Evolutionary conservation across 2,888 invertebrate species (phyloP).

Genomic region (Drosophila glabriapex): DNA sequence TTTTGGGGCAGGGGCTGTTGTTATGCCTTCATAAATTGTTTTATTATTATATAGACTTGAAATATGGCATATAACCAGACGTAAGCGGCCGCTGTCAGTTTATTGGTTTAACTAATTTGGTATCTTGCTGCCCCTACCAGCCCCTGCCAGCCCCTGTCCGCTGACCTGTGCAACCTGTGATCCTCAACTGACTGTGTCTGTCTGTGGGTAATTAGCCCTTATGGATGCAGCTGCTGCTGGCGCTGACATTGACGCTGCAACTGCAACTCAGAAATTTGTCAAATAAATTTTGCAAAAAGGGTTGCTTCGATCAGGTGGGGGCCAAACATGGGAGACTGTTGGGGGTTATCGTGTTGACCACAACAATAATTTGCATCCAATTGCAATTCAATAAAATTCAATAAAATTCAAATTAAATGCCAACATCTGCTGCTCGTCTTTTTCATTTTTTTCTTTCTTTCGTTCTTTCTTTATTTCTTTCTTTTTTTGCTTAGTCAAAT

Average conservation of each 20-base stretch:
- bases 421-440: slow-evolving; percentile 37
- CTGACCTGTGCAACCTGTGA: slow-evolving; percentile 27
- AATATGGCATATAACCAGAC: slow-evolving; percentile 58
- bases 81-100: slow-evolving; percentile 71
- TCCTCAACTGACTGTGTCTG: slow-evolving; percentile 8
- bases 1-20: slow-evolving; percentile 51
- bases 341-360: not conserved
- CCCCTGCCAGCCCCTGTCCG: slow-evolving; percentile 8
- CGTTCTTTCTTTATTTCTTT: not conserved
- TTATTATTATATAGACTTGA: slow-evolving; percentile 79
- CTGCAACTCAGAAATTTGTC: slow-evolving; percentile 71
- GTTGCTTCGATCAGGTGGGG: not conserved
- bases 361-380: slow-evolving; percentile 68
- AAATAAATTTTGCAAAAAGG: slow-evolving; percentile 71
- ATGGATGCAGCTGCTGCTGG: slow-evolving; percentile 66
- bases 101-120: slow-evolving; percentile 81
- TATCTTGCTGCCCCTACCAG: slow-evolving; percentile 30
- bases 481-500: slow-evolving; percentile 5
- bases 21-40: slow-evolving; percentile 78
- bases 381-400: slow-evolving; percentile 76
- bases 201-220: slow-evolving; percentile 67
- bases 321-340: not conserved
- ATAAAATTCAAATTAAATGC: slow-evolving; percentile 73
- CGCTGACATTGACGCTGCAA: slow-evolving; percentile 8
- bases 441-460: not conserved